These are phyloP conservation scores for Drosophila cardini DNA, from an alignment of 1,140 invertebrate genomes.

Conservation along the genomic window DNA sequence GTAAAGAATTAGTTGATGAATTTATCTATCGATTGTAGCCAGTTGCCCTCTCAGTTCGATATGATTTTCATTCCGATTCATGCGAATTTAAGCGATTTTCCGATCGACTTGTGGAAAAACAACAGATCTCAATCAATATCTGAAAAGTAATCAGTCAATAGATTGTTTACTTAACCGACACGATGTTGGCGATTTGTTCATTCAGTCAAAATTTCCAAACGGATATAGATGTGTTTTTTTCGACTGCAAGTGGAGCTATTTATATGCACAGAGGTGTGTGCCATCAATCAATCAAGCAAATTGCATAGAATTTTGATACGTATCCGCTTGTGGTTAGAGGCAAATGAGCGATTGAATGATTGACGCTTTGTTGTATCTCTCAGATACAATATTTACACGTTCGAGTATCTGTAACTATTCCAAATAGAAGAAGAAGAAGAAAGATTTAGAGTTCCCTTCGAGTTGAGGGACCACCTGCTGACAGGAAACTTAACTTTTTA, in stretches of 20 bases:
- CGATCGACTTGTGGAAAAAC: slow-evolving; percentile 32
- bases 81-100: background rate
- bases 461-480: slow-evolving; percentile 70
- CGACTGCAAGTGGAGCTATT: slow-evolving; percentile 1
- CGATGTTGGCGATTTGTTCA: slow-evolving; percentile 51
- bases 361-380: slow-evolving; percentile 60
- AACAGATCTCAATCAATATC: slow-evolving; percentile 39
- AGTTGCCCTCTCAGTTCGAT: background rate
- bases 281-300: slow-evolving; percentile 77
- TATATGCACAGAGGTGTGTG: slow-evolving; percentile 9
- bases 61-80: background rate
- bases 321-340: slow-evolving; percentile 65
- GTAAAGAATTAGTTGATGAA: too few relatives aligned
- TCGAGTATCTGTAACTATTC: slow-evolving; percentile 6
- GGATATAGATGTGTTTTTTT: slow-evolving; percentile 45
- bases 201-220: slow-evolving; percentile 44
- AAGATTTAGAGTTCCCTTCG: slow-evolving; percentile 71
- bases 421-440: background rate
- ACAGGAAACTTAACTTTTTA: slow-evolving; percentile 60
- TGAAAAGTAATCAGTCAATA: slow-evolving; percentile 25
- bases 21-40: background rate
- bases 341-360: slow-evolving; percentile 60
- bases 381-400: slow-evolving; percentile 54
- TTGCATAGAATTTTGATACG: slow-evolving; percentile 79
- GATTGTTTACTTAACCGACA: slow-evolving; percentile 58